Evolutionary conservation across 2,113 vertebrate genomes (phyloP), one percentile per base, ranked within the genome.

Genomic region (Nothobranchius kuhntae): DNA sequence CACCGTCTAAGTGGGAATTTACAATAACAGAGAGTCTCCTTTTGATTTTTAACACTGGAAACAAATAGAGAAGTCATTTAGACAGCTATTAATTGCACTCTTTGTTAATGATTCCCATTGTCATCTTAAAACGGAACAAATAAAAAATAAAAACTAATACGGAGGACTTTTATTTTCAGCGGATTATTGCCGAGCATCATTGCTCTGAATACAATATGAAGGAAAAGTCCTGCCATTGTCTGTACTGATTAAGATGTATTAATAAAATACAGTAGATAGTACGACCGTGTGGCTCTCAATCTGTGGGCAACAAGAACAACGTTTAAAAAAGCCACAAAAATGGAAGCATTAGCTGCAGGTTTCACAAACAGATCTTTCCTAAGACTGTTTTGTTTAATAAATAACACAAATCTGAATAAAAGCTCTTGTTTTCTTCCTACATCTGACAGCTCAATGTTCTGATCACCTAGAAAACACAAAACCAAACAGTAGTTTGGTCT

Each of bases 181-280:
- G 40, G 67, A 71, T 83, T 85, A 86, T 81, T 86, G 86, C 86
- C 1, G 85, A 84, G 85, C 79, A 65, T 78, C 73, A 84, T 71
- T 79, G 80, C 85, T 89, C 85, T 68, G 76, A 79, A 75, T 82
- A 86, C 85, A 78, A 80, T 64, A 75, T 73, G 53, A 56, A 44
- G 65, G 78, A 73, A 58, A 80, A 59, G 13, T 74, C 45, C 66
- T 67, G 73, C 17, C 15, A 52, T 35, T 14, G 17, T 77, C 36
- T 70, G 51, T 76, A 50, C 45, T 38, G 30, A 30, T 30, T 30
- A 30, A 3, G 30, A 30, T 4, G 30, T 30, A 3, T 30, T 30
- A 3, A 53, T 56, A 13, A 53, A 70, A 55, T 66, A 78, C 7
- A 52, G 45, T 13, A 17, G 42, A 42, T 40, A 60, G 63, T 14